Evolutionary conservation across 2,113 vertebrate genomes (phyloP).

Genomic region (Circaetus cinerascens): DNA sequence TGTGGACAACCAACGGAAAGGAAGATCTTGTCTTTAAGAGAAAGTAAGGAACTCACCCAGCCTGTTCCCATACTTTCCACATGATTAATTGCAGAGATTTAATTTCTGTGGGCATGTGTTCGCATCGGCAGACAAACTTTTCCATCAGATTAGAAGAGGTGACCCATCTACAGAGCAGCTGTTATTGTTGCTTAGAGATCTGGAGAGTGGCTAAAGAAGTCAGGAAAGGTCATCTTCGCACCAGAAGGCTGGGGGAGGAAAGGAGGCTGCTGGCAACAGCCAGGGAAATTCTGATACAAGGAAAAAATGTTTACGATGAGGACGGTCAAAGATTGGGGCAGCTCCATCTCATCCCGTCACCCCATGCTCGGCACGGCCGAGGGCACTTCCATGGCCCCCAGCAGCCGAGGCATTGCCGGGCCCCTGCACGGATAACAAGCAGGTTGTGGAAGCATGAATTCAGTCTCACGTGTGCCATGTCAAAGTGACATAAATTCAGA

Average conservation of each 20-base stretch:
- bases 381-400: not conserved
- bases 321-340: fast-evolving
- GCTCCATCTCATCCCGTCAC: not conserved
- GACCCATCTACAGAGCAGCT: not conserved
- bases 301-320: fast-evolving
- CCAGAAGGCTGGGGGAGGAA: not conserved
- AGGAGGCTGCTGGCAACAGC: not conserved
- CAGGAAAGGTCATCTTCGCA: not conserved
- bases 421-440: not conserved
- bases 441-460: not conserved
- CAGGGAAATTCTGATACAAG: not conserved
- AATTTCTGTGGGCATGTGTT: not conserved
- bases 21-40: not conserved
- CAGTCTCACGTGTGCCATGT: not conserved
- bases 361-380: fast-evolving
- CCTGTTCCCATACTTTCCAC: not conserved
- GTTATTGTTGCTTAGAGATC: not conserved
- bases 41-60: not conserved
- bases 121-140: not conserved
- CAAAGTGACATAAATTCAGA: not conserved
- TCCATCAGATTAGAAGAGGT: not conserved
- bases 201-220: not conserved
- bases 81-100: not conserved
- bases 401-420: not conserved
- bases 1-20: not conserved